Percentiles rank a stretch among this genome's conserved stretches.
These are phyloP conservation scores for Dicrostonyx torquatus DNA, from an alignment of 2,797 vertebrate genomes.

Conservation along the genomic window DNA sequence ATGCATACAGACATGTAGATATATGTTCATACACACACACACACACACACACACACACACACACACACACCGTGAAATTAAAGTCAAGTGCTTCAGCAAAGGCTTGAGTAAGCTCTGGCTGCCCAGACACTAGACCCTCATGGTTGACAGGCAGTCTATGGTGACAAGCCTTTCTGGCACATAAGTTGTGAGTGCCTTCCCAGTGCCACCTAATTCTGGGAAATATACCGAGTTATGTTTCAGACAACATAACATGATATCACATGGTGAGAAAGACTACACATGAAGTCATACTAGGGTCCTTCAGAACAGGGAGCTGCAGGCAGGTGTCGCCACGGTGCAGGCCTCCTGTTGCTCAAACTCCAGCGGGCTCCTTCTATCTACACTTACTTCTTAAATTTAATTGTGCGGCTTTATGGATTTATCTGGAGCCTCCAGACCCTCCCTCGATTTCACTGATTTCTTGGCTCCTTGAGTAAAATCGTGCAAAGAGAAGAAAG, in stretches of 20 bases:
- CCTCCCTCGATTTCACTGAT: background rate
- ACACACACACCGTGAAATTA: background rate
- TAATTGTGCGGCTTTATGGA: background rate
- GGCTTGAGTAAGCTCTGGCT: background rate
- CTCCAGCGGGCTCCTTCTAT: background rate
- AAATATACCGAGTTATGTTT: background rate
- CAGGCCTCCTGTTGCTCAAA: background rate
- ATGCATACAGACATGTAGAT: background rate
- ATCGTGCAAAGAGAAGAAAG: conserved; percentile 14
- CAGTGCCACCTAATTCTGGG: background rate
- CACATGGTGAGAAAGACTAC: background rate
- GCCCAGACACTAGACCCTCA: background rate
- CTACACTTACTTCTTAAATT: background rate
- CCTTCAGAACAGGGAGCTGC: background rate
- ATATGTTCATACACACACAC: background rate
- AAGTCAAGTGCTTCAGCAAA: background rate
- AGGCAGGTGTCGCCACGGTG: background rate
- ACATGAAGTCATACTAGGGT: background rate
- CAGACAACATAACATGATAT: background rate
- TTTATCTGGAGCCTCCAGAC: background rate
- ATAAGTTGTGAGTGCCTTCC: background rate
- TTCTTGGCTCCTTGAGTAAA: conserved; percentile 5
- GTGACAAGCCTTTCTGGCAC: background rate
- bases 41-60: background rate
- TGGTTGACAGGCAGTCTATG: background rate